Conservation (phyloP, 2,888 invertebrate species). For the Xestoiulus laeticollis region DNA sequence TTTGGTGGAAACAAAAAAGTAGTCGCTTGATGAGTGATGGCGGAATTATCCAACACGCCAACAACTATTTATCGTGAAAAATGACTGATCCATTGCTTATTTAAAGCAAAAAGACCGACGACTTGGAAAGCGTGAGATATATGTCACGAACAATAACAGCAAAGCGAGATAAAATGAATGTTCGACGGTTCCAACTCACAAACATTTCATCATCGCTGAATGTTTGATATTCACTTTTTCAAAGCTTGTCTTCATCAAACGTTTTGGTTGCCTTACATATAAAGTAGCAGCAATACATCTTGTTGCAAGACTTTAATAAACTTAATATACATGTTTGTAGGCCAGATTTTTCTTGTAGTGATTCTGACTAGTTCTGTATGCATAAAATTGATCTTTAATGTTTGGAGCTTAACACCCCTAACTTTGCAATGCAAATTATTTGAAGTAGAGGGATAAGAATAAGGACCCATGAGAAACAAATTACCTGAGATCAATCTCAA, state of each 20-base stretch:
- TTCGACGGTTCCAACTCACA: background rate
- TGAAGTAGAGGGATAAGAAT: too few species aligned
- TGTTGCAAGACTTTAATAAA: too few species aligned
- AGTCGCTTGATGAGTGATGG: conserved; percentile 34
- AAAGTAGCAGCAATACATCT: background rate
- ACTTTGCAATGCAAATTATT: too few species aligned
- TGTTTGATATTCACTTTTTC: conserved; percentile 13
- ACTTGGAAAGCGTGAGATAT: background rate
- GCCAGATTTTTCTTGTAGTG: too few species aligned
- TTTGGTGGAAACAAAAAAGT: background rate
- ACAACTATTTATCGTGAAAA: conserved; percentile 34
- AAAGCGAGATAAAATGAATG: background rate
- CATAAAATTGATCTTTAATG: too few species aligned
- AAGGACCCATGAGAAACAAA: too few species aligned
- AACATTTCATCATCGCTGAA: conserved; percentile 17
- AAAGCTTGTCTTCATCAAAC: background rate
- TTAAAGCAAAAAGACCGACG: background rate
- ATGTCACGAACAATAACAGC: conserved; percentile 20
- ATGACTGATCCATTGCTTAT: conserved; percentile 43
- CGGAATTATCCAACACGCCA: conserved; percentile 12
- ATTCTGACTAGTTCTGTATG: too few species aligned
- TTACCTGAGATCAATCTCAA: too few species aligned
- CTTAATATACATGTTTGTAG: too few species aligned
- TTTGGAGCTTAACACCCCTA: too few species aligned
- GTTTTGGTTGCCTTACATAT: background rate